Percentiles rank a stretch among this genome's conserved stretches.
Evolutionary conservation across 2,888 invertebrate species (phyloP).

Genomic region (Hydraecia micacea): DNA sequence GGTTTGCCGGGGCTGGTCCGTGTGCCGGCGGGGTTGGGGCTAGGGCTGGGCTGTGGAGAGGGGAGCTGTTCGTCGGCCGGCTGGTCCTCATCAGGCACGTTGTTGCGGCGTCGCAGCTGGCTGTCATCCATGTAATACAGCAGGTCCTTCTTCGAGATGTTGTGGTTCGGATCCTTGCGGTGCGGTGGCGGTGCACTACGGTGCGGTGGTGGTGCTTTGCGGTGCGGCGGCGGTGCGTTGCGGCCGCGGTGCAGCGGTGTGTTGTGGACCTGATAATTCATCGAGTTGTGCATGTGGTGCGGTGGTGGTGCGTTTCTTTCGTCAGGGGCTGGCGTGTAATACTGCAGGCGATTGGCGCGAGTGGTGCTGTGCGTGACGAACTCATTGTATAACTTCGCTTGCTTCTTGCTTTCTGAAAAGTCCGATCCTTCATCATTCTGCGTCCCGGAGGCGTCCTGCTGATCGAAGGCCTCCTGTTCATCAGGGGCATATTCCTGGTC

Average conservation of each 20-base stretch:
- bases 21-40: no score
- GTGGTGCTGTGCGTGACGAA: background rate
- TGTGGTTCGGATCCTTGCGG: conserved; percentile 3
- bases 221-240: background rate
- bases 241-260: background rate
- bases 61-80: no score
- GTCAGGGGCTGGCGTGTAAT: background rate
- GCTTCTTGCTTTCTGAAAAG: conserved; percentile 2
- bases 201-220: background rate
- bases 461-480: conserved; percentile 21
- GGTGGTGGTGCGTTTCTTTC: background rate
- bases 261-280: background rate
- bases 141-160: conserved; percentile 65
- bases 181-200: background rate
- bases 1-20: no score
- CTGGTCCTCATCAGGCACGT: conserved; percentile 5
- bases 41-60: background rate
- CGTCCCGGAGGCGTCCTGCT: conserved; percentile 1
- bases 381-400: background rate
- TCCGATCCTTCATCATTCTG: conserved; percentile 16
- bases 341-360: conserved; percentile 4
- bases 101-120: conserved; percentile 47
- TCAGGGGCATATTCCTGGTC: conserved; percentile 18
- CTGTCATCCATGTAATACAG: conserved; percentile 70
- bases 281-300: background rate